Evolutionary conservation across 2,888 invertebrate species (phyloP).

Genomic region (Brenthis daphne): DNA sequence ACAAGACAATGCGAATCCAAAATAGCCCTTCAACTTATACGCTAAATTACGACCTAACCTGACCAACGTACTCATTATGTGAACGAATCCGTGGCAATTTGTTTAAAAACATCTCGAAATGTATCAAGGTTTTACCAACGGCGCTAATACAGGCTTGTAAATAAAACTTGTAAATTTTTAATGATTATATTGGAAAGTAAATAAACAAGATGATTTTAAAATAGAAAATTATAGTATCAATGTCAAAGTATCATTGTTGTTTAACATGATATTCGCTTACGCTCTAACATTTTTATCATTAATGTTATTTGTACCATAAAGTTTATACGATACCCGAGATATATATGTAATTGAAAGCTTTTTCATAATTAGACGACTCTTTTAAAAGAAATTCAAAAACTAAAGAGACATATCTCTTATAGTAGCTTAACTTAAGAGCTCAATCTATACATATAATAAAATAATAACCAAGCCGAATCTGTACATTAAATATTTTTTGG

Average conservation of each 20-base stretch:
- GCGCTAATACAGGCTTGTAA: slow-evolving; percentile 8
- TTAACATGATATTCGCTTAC: too few relatives aligned
- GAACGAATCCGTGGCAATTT: slow-evolving; percentile 21
- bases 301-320: too few relatives aligned
- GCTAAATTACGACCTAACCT: slow-evolving; percentile 41
- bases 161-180: slow-evolving; percentile 9
- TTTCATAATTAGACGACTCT: too few relatives aligned
- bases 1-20: slow-evolving; percentile 47
- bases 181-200: not conserved
- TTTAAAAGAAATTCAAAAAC: too few relatives aligned
- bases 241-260: not conserved
- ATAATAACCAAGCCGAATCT: too few relatives aligned
- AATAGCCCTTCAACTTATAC: slow-evolving; percentile 44
- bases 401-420: too few relatives aligned
- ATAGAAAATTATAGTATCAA: not conserved
- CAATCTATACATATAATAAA: too few relatives aligned
- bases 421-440: too few relatives aligned
- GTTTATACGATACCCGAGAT: too few relatives aligned
- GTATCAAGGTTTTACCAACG: slow-evolving; percentile 10
- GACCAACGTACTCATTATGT: slow-evolving; percentile 18
- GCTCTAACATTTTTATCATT: too few relatives aligned
- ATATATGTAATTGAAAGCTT: too few relatives aligned
- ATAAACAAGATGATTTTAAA: not conserved
- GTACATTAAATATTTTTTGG: too few relatives aligned
- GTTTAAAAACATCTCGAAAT: slow-evolving; percentile 16